Evolutionary conservation across 2,113 vertebrate genomes (phyloP).

Genomic region (Symphodus melops): DNA sequence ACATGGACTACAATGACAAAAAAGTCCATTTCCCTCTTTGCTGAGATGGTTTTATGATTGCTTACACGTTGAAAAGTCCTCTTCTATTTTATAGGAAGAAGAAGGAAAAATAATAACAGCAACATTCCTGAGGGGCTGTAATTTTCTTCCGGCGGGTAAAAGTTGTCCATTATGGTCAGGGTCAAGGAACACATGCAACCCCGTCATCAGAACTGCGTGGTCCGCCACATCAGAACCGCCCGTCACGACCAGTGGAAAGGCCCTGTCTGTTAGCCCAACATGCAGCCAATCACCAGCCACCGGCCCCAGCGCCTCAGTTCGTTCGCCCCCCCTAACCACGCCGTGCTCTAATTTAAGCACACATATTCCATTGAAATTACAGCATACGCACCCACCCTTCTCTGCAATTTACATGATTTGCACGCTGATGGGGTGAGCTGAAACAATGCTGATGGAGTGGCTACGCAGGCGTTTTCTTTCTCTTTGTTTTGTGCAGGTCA

Average conservation of each 20-base stretch:
- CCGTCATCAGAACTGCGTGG: conserved; percentile 82
- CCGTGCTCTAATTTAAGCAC: conserved; percentile 82
- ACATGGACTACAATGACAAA: conserved; percentile 57
- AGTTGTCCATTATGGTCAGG: conserved; percentile 87
- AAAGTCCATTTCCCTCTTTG: conserved; percentile 65
- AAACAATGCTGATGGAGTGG: conserved; percentile 72
- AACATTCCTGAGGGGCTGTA: conserved; percentile 86
- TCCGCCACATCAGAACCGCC: conserved; percentile 83
- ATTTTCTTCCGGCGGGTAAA: conserved; percentile 87
- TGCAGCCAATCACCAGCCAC: conserved; percentile 75
- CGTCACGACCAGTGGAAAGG: conserved; percentile 82
- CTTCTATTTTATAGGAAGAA: conserved; percentile 79
- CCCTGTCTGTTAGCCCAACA: conserved; percentile 78
- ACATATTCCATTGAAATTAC: conserved; percentile 84
- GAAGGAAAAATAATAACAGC: conserved; percentile 86
- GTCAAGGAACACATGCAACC: conserved; percentile 85
- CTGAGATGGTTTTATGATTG: conserved; percentile 69
- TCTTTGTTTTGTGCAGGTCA: conserved; percentile 47
- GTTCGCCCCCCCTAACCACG: conserved; percentile 81
- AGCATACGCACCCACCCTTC: conserved; percentile 80
- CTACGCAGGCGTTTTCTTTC: conserved; percentile 18
- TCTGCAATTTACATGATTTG: conserved; percentile 82
- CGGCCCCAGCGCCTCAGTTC: conserved; percentile 69
- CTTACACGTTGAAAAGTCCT: conserved; percentile 74
- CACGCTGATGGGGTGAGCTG: conserved; percentile 65